Evolutionary conservation across 1,140 invertebrate species (phyloP).

Genomic region (Cyphomyrmex costatus): DNA sequence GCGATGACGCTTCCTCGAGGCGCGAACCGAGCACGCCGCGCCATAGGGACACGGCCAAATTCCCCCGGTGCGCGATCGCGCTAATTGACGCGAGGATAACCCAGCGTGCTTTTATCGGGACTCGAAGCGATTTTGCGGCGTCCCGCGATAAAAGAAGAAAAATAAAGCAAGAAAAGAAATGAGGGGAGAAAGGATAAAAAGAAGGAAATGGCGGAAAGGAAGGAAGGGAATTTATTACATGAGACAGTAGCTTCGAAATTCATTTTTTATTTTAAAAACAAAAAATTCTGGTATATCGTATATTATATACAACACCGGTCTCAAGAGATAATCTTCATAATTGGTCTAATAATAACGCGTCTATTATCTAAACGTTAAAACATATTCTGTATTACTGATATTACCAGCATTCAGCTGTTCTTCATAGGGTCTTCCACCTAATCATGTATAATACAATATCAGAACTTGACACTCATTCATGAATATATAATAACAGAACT

Average conservation of each 20-base stretch:
- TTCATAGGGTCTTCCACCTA: too few relatives aligned
- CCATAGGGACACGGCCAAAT: slow-evolving; percentile 22
- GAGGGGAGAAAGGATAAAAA: background rate
- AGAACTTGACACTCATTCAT: too few relatives aligned
- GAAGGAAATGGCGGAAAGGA: background rate
- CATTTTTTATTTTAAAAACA: slow-evolving; percentile 6
- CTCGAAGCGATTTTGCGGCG: slow-evolving; percentile 29
- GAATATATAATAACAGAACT: background rate
- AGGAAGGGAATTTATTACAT: background rate
- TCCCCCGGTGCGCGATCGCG: slow-evolving; percentile 37
- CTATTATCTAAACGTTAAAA: too few relatives aligned
- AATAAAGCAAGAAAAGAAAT: background rate
- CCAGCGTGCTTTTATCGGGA: slow-evolving; percentile 27
- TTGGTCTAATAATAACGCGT: too few relatives aligned
- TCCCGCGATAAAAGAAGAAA: slow-evolving; percentile 27
- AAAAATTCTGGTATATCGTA: background rate
- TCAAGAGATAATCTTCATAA: background rate
- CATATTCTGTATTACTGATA: too few relatives aligned
- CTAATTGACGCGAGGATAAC: slow-evolving; percentile 58
- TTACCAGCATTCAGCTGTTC: too few relatives aligned
- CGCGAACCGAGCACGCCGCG: slow-evolving; percentile 24
- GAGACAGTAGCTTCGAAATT: background rate
- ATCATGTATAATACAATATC: too few relatives aligned
- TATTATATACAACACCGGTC: background rate
- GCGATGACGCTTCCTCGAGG: slow-evolving; percentile 47